Percentiles rank a stretch among this genome's conserved stretches.
Conservation (phyloP, 2,113 vertebrate species). For the Catharus minimus region DNA sequence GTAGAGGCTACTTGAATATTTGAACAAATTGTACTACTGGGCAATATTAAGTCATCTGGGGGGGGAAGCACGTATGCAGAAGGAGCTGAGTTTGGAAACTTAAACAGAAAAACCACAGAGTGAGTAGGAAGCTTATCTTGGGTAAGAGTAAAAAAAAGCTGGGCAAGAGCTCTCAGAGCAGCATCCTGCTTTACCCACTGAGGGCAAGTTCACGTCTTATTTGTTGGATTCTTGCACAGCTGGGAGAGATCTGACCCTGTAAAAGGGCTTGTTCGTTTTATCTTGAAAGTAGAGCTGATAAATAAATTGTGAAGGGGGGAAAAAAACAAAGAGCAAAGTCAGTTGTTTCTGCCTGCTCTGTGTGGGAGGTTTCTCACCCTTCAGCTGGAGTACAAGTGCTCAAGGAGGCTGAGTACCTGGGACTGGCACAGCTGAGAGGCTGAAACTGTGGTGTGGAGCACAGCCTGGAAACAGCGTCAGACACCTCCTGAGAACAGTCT, state of each 20-base stretch:
- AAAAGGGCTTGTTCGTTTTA: background rate
- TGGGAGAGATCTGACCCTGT: background rate
- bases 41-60: background rate
- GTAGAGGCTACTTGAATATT: background rate
- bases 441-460: background rate
- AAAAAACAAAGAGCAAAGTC: background rate
- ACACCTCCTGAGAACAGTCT: background rate
- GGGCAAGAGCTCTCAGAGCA: background rate
- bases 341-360: background rate
- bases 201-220: background rate
- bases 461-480: background rate
- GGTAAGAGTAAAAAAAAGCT: background rate
- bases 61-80: background rate
- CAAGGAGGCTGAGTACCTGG: background rate
- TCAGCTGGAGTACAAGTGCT: background rate
- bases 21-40: background rate
- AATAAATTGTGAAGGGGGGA: background rate
- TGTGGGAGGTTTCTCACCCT: background rate
- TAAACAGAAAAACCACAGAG: background rate
- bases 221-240: background rate
- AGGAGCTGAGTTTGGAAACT: background rate
- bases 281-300: background rate
- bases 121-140: background rate
- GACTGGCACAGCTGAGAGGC: background rate
- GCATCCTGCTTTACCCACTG: background rate